Percentiles rank a stretch among this genome's conserved stretches.
phyloP scores from a whole-genome alignment of 2,888 invertebrate species.

The Mythimna albipuncta region DNA sequence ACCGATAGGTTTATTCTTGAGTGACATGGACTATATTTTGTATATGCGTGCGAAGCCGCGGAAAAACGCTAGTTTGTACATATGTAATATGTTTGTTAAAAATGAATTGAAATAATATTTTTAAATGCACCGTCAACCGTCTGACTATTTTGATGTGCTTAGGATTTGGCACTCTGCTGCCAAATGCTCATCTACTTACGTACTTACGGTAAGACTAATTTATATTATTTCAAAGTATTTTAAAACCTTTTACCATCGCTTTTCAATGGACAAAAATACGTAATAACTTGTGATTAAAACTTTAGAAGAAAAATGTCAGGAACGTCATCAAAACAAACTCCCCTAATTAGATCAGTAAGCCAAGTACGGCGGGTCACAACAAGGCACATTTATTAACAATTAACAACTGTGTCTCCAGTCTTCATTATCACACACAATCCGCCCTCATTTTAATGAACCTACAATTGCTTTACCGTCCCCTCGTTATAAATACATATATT shows the following conservation, averaged over 20 bases:
- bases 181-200: too few relatives aligned
- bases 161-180: too few relatives aligned
- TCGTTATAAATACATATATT: slow-evolving; percentile 38
- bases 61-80: too few relatives aligned
- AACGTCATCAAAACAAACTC: slow-evolving; percentile 2
- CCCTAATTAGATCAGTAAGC: slow-evolving; percentile 30
- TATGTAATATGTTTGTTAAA: slow-evolving; percentile 3
- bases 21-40: too few relatives aligned
- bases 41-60: too few relatives aligned
- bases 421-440: slow-evolving; percentile 31
- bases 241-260: too few relatives aligned
- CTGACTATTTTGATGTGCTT: neutral
- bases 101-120: neutral
- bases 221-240: neutral
- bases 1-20: too few relatives aligned
- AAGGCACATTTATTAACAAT: slow-evolving; percentile 42
- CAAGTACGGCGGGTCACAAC: slow-evolving; percentile 15
- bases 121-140: neutral
- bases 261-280: too few relatives aligned
- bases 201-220: neutral
- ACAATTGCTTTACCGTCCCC: slow-evolving; percentile 39
- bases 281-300: too few relatives aligned
- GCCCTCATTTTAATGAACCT: slow-evolving; percentile 52
- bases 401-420: slow-evolving; percentile 11
- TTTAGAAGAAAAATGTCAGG: neutral